Evolutionary conservation across 2,888 invertebrate genomes (phyloP), one percentile per base, ranked within the genome.

Genomic region (Epinotia bilunana): DNA sequence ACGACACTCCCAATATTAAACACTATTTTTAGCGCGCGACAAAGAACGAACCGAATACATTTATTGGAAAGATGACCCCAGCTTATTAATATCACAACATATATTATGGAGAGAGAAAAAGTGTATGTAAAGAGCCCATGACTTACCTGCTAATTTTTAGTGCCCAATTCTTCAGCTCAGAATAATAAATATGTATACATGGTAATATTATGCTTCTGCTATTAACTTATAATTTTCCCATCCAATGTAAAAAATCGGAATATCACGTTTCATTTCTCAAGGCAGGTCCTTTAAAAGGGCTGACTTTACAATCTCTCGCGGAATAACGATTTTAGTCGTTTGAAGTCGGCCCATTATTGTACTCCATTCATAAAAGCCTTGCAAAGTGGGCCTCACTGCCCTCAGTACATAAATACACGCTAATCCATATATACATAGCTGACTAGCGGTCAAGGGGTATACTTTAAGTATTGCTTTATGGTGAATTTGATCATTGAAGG

Each of bases 261-360:
- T 49, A 67, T 62, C 55, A 71, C 65, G 64, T 55, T 46, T 46
- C 39, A 39, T 60, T 58, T 61, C 53, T n/a, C 43, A 74, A 71
- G 49, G 20, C 65, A 33, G 57, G 46, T 46, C 62, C 68, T 63
- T 76, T 73, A 72, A 77, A 77, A 78, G 71, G 72, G 77, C 73
- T 81, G 74, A 75, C 76, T 79, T 78, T 79, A 81, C 81, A 80
- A 80, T 79, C 77, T 75, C 75, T 72, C 69, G 62, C 72, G 46
- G 67, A 78, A 78, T 76, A 80, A 72, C 78, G 75, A 74, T 73
- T 73, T 77, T 78, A 71, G 77, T 74, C 77, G 80, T 83, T 83
- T 83, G 80, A 82, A 80, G 80, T 81, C 78, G 73, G 77, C 77
- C 78, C 79, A 79, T 81, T 79, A 79, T 80, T 79, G 78, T 55